Evolutionary conservation across 1,140 invertebrate species (phyloP).

Genomic region (Bombus sylvicola): DNA sequence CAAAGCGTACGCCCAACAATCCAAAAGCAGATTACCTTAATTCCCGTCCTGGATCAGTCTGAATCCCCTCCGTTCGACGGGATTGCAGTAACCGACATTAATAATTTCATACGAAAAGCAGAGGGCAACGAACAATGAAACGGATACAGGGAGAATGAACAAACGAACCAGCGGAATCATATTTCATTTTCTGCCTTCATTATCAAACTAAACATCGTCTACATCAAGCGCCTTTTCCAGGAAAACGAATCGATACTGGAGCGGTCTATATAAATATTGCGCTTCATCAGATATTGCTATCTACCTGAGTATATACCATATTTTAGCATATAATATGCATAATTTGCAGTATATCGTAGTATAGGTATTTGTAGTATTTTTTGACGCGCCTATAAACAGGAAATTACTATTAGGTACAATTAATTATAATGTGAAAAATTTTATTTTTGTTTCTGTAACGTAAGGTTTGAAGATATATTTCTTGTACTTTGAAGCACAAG

Average conservation of each 20-base stretch:
- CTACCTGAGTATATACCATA: too few species aligned
- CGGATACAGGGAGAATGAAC: neutral
- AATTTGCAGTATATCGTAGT: too few species aligned
- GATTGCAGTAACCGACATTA: constrained; percentile 4
- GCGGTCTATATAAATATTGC: too few species aligned
- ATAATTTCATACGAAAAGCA: neutral
- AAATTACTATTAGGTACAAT: too few species aligned
- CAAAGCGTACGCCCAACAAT: neutral
- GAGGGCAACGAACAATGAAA: neutral
- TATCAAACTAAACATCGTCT: neutral
- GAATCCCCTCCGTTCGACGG: neutral
- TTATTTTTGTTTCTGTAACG: too few species aligned
- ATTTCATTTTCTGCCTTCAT: neutral
- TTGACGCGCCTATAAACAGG: too few species aligned
- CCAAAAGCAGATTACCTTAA: neutral
- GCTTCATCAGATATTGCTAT: too few species aligned
- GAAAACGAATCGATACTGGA: neutral
- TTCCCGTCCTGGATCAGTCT: neutral
- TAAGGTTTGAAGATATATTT: too few species aligned
- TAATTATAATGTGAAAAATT: too few species aligned
- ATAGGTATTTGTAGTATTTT: too few species aligned
- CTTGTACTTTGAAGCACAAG: too few species aligned
- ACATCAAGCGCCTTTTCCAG: neutral
- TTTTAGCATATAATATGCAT: too few species aligned
- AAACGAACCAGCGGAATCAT: neutral